These are phyloP conservation scores for Tetranychus truncatus DNA, from an alignment of 2,888 invertebrate species.

Conservation along the genomic window DNA sequence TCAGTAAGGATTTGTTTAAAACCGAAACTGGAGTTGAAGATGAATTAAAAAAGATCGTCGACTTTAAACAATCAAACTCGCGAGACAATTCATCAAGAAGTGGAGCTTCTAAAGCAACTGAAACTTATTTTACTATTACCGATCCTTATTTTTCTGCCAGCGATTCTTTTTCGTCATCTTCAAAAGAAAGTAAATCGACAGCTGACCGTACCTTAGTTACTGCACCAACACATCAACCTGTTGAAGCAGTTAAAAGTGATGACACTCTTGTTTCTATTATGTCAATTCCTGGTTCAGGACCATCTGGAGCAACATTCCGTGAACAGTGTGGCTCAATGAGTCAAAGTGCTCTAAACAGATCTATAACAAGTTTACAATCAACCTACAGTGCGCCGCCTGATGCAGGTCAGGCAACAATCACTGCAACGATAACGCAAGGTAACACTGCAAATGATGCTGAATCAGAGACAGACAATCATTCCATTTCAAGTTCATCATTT, in stretches of 20 bases:
- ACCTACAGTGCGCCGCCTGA: constrained; percentile 7
- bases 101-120: neutral
- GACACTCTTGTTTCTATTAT: constrained; percentile 10
- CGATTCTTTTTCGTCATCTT: neutral
- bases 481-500: constrained; percentile 32
- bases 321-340: constrained; percentile 9
- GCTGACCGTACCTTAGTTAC: neutral
- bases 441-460: neutral
- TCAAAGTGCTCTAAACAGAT: constrained; percentile 7
- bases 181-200: neutral
- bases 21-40: neutral
- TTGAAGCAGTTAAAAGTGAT: constrained; percentile 6
- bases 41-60: neutral
- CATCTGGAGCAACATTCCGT: neutral
- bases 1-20: neutral
- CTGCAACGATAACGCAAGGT: constrained; percentile 3
- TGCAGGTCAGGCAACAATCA: neutral
- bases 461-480: constrained; percentile 27
- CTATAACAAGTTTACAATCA: constrained; percentile 6
- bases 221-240: neutral
- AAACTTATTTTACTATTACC: neutral
- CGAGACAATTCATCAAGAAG: neutral
- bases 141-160: constrained; percentile 12
- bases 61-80: neutral
- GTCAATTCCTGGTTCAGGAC: constrained; percentile 4